Base-by-base conservation (phyloP, 2,888 invertebrate species). In the Axea sp. region DNA sequence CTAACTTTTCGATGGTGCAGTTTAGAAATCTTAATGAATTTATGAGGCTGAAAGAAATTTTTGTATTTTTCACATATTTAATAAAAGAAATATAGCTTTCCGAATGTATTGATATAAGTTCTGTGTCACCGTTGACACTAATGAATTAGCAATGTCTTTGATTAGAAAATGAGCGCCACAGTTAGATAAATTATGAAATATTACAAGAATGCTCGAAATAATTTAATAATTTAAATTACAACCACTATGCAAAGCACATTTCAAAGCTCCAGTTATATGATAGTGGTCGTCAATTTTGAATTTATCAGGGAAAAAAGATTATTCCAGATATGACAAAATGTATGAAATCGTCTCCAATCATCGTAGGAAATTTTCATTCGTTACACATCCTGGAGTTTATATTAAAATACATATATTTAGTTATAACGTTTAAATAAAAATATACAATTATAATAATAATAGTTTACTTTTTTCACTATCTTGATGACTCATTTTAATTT, bases 101-200 rank as follows among this genome's bases (percentile, higher is more conserved):
- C 9, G 31, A 43, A 41, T 64, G 55, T 12, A 75, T 26, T 2
- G 81, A 76, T 3, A 79, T 4, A 1, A 62, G 7, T 0, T 3
- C n/a, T 9, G 49, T 3, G 8, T 0, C 1, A 5, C 28, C 39
- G 1, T 9, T 0, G 30, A 49, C 49, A 6, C 0, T n/a, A n/a
- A n/a, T n/a, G n/a, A 0, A 0, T 39, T 30, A n/a, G 9, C n/a
- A 7, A 39, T 7, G 5, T 17, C 9, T 30, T 39, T 24, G 1
- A 62, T 49, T 24, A 62, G 1, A 17, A 49, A 62, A 28, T 60
- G 39, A 5, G 60, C 15, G 12, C 49, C 49, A 39, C 49, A 60
- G 11, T 45, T 45, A 1, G 35, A 28, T 0, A 60, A 28, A 49
- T 30, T 37, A 30, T 60, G 37, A 39, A 49, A 60, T n/a, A 60